Evolutionary conservation across 1,140 invertebrate species (phyloP).

Genomic region (Eurosta solidaginis): DNA sequence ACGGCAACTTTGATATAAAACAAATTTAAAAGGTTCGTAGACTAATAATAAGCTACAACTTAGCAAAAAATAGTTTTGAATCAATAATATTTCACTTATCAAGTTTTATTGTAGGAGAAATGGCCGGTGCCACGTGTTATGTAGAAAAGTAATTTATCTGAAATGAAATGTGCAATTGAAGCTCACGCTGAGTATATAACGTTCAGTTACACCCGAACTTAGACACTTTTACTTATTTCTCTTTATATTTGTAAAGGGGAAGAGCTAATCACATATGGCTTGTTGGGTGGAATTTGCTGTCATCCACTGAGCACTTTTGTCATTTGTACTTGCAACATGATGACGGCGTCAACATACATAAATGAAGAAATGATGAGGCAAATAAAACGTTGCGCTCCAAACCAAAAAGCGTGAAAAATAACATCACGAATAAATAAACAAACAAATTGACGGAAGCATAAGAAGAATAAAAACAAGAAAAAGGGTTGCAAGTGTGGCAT

Average conservation of each 20-base stretch:
- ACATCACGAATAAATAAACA: slow-evolving; percentile 14
- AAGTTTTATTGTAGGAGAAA: too few relatives aligned
- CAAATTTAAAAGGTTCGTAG: too few relatives aligned
- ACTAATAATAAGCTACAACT: too few relatives aligned
- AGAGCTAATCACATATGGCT: not conserved
- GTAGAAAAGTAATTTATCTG: too few relatives aligned
- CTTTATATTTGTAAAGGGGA: not conserved
- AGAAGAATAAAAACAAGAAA: not conserved
- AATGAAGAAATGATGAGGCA: slow-evolving; percentile 26
- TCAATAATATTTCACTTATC: too few relatives aligned
- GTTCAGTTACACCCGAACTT: too few relatives aligned
- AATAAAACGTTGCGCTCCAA: not conserved
- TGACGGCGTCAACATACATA: not conserved
- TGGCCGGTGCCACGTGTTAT: too few relatives aligned
- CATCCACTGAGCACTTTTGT: not conserved
- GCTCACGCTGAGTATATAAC: too few relatives aligned
- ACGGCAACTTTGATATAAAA: too few relatives aligned
- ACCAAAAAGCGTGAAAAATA: slow-evolving; percentile 14
- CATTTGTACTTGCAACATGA: not conserved
- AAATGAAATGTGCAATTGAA: too few relatives aligned
- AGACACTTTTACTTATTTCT: not conserved
- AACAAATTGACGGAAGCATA: not conserved
- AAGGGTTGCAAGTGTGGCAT: slow-evolving; percentile 7
- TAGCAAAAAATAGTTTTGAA: too few relatives aligned
- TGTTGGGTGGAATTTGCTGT: not conserved